phyloP scores from a whole-genome alignment of 1,140 invertebrate species.

The Leptestheria dahalacensis region DNA sequence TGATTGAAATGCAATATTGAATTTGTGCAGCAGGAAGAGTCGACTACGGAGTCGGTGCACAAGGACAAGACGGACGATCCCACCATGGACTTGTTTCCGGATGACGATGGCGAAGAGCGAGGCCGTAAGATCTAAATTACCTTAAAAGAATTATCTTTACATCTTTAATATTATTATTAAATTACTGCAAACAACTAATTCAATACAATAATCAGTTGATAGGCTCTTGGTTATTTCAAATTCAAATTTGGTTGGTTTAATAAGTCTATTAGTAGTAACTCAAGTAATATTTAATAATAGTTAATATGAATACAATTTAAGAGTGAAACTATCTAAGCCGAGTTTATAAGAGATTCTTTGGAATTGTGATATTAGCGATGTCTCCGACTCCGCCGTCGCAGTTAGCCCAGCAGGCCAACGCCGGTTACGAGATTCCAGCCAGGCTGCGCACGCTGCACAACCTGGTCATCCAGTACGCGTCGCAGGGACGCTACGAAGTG shows the following conservation, averaged over 20 bases:
- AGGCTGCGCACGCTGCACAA: slow-evolving; percentile 87
- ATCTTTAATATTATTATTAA: neutral
- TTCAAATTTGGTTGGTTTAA: too few species aligned
- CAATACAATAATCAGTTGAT: too few species aligned
- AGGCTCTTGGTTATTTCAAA: too few species aligned
- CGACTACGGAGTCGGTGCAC: slow-evolving; percentile 29
- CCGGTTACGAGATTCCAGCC: slow-evolving; percentile 97
- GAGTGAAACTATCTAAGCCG: too few species aligned
- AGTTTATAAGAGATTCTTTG: too few species aligned
- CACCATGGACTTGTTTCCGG: slow-evolving; percentile 72
- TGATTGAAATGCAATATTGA: too few species aligned
- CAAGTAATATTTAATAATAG: too few species aligned
- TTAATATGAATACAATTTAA: too few species aligned
- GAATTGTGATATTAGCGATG: too few species aligned
- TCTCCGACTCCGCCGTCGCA: slow-evolving; percentile 85
- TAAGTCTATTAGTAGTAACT: too few species aligned
- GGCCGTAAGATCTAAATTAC: neutral
- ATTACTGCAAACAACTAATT: too few species aligned
- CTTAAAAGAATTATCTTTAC: neutral
- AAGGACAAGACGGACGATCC: slow-evolving; percentile 52
- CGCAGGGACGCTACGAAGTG: slow-evolving; percentile 94
- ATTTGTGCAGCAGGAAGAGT: slow-evolving; percentile 27
- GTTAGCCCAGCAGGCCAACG: slow-evolving; percentile 72
- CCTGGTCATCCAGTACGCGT: slow-evolving; percentile 97
- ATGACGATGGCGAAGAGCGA: slow-evolving; percentile 74